phyloP scores from a whole-genome alignment of 35 echinoderm and acorn worm species.

The Heliocidaris erythrogramma region DNA sequence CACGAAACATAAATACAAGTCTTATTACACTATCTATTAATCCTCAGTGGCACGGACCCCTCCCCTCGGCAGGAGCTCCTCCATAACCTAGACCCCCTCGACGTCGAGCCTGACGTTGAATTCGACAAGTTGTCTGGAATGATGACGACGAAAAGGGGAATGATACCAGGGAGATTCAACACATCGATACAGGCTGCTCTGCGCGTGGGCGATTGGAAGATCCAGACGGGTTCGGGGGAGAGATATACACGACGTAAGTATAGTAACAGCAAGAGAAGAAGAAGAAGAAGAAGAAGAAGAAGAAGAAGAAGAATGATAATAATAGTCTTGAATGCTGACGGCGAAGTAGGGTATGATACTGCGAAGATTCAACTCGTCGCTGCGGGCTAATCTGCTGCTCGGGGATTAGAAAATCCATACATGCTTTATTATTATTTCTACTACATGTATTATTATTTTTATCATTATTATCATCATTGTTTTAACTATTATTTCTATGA shows the following conservation, averaged over 20 bases:
- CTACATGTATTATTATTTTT: background rate
- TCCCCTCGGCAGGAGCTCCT: slow-evolving; percentile 60
- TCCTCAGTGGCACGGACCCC: slow-evolving; percentile 16
- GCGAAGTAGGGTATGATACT: too few relatives aligned
- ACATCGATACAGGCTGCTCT: slow-evolving; percentile 62
- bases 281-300: too few relatives aligned
- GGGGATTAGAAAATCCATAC: slow-evolving; percentile 71
- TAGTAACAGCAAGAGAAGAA: too few relatives aligned
- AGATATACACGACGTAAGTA: background rate
- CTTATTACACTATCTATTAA: too few relatives aligned
- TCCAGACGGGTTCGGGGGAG: slow-evolving; percentile 35
- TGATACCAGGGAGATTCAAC: slow-evolving; percentile 43
- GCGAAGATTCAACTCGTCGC: slow-evolving; percentile 36
- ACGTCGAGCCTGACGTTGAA: background rate
- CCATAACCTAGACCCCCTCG: slow-evolving; percentile 71
- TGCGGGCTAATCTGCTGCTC: slow-evolving; percentile 53
- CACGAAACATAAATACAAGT: too few relatives aligned
- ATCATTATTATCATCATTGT: background rate
- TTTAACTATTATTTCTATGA: background rate
- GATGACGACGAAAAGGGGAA: background rate
- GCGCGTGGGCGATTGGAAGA: slow-evolving; percentile 73
- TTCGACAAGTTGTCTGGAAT: background rate
- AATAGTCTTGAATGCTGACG: too few relatives aligned
- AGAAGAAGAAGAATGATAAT: too few relatives aligned
- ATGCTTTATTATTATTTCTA: background rate